phyloP scores from a whole-genome alignment of 2,888 invertebrate species.

The Synanthedon tipuliformis region DNA sequence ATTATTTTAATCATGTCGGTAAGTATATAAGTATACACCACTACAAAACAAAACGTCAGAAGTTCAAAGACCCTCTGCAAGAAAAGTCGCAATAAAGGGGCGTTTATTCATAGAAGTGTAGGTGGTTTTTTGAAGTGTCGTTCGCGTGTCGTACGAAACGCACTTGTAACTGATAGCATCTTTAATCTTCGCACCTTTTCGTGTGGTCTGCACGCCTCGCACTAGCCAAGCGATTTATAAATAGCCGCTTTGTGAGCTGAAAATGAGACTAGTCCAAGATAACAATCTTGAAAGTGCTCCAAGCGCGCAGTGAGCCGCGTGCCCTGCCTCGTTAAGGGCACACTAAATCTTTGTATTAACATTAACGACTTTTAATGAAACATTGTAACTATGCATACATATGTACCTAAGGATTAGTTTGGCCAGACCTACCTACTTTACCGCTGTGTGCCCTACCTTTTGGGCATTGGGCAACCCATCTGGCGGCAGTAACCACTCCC shows the following conservation, averaged over 20 bases:
- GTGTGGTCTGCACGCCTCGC: slow-evolving; percentile 32
- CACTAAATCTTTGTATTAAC: neutral
- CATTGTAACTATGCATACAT: neutral
- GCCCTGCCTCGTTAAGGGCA: slow-evolving; percentile 21
- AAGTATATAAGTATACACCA: too few relatives aligned
- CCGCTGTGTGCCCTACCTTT: too few relatives aligned
- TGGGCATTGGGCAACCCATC: too few relatives aligned
- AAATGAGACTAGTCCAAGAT: slow-evolving; percentile 58
- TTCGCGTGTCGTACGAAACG: slow-evolving; percentile 44
- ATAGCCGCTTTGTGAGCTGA: slow-evolving; percentile 58
- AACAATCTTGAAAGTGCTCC: slow-evolving; percentile 57
- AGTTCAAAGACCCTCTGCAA: slow-evolving; percentile 1
- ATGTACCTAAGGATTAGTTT: too few relatives aligned
- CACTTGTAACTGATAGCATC: slow-evolving; percentile 58
- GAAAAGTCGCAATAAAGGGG: slow-evolving; percentile 26
- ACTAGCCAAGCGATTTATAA: slow-evolving; percentile 50
- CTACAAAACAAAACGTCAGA: too few relatives aligned
- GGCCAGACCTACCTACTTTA: too few relatives aligned
- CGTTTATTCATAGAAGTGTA: slow-evolving; percentile 25
- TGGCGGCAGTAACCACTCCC: too few relatives aligned
- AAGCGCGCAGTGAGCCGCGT: slow-evolving; percentile 33
- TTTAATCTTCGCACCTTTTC: slow-evolving; percentile 69
- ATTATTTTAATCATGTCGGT: too few relatives aligned
- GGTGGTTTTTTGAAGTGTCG: slow-evolving; percentile 29
- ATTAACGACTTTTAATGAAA: neutral